Evolutionary conservation across 2,888 invertebrate genomes (phyloP).

Genomic region (Tupiocoris notatus): DNA sequence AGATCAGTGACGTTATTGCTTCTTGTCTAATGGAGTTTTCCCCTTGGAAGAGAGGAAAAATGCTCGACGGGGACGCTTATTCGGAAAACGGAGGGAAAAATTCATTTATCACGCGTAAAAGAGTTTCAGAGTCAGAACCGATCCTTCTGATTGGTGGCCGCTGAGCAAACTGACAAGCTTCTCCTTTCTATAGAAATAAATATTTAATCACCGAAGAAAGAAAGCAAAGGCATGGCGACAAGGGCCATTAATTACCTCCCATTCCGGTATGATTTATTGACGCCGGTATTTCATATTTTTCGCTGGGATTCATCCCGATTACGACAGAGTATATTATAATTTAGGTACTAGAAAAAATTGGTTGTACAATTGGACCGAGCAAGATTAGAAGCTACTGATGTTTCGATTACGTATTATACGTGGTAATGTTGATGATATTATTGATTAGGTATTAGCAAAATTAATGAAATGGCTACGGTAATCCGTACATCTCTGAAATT

Average conservation of each 20-base stretch:
- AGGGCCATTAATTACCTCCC: conserved; percentile 19
- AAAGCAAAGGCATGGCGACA: not conserved
- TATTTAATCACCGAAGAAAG: conserved; percentile 22
- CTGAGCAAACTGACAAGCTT: conserved; percentile 11
- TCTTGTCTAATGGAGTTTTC: conserved; percentile 34
- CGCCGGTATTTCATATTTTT: not conserved
- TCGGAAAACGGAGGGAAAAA: conserved; percentile 1
- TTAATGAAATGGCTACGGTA: too few species aligned
- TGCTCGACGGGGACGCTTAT: not conserved
- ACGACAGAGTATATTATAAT: too few species aligned
- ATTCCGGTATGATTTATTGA: conserved; percentile 19
- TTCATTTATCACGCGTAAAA: conserved; percentile 36
- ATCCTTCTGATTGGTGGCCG: conserved; percentile 33
- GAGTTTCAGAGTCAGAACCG: conserved; percentile 32
- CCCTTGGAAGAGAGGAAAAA: not conserved
- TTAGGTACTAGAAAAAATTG: too few species aligned
- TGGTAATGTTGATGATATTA: too few species aligned
- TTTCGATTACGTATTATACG: too few species aligned
- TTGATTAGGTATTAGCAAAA: too few species aligned
- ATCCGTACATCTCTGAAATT: too few species aligned
- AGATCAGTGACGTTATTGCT: conserved; percentile 33
- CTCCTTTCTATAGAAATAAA: conserved; percentile 16
- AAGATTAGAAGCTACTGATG: too few species aligned
- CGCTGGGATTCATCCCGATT: too few species aligned
- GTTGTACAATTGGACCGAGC: too few species aligned